Percentiles rank a stretch among this genome's conserved stretches.
Evolutionary conservation across 2,113 vertebrate species (phyloP).

Genomic region (Rana temporaria): DNA sequence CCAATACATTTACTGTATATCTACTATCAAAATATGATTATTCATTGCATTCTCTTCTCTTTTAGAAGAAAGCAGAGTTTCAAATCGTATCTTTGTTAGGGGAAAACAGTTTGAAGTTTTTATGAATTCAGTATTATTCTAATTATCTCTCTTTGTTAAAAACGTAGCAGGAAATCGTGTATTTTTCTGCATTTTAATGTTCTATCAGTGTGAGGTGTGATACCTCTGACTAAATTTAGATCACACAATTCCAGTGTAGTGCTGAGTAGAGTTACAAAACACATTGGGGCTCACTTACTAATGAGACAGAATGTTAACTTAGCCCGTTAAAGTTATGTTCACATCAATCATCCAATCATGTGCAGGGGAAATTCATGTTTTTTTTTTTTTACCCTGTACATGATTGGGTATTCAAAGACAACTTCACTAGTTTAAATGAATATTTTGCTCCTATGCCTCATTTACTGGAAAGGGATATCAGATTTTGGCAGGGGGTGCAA

Average conservation of each 20-base stretch:
- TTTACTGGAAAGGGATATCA: not conserved
- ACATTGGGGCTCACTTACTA: not conserved
- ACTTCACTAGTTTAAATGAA: no score
- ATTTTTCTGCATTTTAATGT: not conserved
- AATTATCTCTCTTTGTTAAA: slow-evolving; percentile 2
- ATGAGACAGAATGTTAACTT: no score
- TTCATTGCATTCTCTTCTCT: no score
- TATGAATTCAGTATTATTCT: slow-evolving; percentile 9
- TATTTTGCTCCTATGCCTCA: not conserved
- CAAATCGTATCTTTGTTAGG: no score
- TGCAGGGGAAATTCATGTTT: no score
- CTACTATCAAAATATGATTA: no score
- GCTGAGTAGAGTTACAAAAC: not conserved
- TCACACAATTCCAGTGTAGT: slow-evolving; percentile 13
- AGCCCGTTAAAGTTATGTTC: no score
- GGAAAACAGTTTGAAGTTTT: not conserved
- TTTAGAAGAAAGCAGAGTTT: no score
- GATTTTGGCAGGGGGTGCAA: not conserved
- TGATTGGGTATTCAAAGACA: no score
- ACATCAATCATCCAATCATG: no score
- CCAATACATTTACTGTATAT: no score
- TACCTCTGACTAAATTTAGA: not conserved
- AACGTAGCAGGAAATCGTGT: not conserved
- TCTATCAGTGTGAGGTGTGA: slow-evolving; percentile 5
- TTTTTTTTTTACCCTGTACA: no score